Evolutionary conservation across 2,888 invertebrate genomes (phyloP).

Genomic region (Coelinius sp.): DNA sequence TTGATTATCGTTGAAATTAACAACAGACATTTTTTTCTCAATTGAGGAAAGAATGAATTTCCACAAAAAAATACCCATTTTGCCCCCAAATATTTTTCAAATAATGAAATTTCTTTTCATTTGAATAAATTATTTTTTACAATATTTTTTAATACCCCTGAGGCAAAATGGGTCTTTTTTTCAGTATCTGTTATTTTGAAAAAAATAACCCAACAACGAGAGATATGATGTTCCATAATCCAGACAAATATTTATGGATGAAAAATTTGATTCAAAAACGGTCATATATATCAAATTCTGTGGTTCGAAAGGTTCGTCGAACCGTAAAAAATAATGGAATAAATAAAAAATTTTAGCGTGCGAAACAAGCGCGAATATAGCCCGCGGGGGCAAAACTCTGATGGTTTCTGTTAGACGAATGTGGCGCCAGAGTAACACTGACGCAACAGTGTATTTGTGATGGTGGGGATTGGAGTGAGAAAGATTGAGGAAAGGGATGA

Average conservation of each 20-base stretch:
- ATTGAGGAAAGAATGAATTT: not conserved
- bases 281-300: constrained; percentile 2
- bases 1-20: not conserved
- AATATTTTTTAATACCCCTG: not conserved
- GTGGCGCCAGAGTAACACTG: constrained; percentile 64
- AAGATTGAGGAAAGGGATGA: constrained; percentile 26
- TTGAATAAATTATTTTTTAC: too few relatives aligned
- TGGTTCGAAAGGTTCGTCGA: constrained; percentile 31
- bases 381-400: constrained; percentile 22
- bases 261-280: constrained; percentile 11
- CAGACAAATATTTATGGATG: not conserved
- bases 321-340: constrained; percentile 39
- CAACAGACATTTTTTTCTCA: not conserved
- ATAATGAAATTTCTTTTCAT: not conserved
- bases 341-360: constrained; percentile 32
- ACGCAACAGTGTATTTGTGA: constrained; percentile 62
- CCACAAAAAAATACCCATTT: not conserved
- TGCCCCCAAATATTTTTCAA: not conserved
- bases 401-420: constrained; percentile 53
- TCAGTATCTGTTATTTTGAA: too few relatives aligned
- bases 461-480: constrained; percentile 13
- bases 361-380: constrained; percentile 36
- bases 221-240: not conserved
- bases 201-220: too few relatives aligned
- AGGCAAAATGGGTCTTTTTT: not conserved